These are phyloP conservation scores for Copidosoma floridanum DNA, from an alignment of 1,140 invertebrate genomes.

Conservation along the genomic window DNA sequence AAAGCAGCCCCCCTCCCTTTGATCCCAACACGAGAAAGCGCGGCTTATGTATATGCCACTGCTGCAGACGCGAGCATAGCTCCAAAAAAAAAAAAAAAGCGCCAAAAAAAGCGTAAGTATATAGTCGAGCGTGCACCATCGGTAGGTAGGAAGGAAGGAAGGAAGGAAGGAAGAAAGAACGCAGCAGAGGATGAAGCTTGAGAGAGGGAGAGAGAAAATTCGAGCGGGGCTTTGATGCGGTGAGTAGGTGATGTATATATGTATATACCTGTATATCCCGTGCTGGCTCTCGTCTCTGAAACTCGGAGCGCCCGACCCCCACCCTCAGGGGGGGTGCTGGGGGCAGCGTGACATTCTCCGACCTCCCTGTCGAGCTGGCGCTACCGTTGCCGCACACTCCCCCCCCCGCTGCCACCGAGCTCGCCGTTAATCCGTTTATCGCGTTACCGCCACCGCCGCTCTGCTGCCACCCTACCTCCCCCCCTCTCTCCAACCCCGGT, in stretches of 20 bases:
- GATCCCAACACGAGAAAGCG: too few relatives aligned
- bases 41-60: too few relatives aligned
- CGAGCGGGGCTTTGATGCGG: too few relatives aligned
- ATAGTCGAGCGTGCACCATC: too few relatives aligned
- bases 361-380: neutral
- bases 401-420: conserved; percentile 10
- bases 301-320: too few relatives aligned
- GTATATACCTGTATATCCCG: too few relatives aligned
- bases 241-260: too few relatives aligned
- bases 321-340: too few relatives aligned
- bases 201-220: neutral
- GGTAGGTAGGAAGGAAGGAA: neutral
- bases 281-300: too few relatives aligned
- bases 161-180: conserved; percentile 13
- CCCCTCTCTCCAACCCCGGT: neutral
- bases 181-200: conserved; percentile 3
- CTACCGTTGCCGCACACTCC: too few relatives aligned
- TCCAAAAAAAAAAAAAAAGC: conserved; percentile 6
- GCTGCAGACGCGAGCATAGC: too few relatives aligned
- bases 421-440: conserved; percentile 40
- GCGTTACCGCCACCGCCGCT: conserved; percentile 31
- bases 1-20: too few relatives aligned
- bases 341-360: conserved; percentile 3
- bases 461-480: neutral
- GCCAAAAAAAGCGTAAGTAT: conserved; percentile 15